Conservation (phyloP, 2,113 vertebrate genomes). For the Cygnus buccinator region DNA sequence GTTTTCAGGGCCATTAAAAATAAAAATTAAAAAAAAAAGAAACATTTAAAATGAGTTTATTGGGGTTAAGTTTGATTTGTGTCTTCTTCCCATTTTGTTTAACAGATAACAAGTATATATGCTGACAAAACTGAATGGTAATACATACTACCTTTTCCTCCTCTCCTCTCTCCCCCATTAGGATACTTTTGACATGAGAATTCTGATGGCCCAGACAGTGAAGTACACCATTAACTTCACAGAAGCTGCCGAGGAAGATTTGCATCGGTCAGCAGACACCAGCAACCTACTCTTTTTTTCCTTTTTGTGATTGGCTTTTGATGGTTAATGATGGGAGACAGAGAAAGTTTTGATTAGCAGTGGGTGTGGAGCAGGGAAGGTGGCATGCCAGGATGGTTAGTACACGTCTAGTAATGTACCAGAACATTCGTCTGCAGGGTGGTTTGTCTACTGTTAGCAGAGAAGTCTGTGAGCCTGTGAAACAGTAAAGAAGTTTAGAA, state of each 20-base stretch:
- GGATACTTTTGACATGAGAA: constrained; percentile 83
- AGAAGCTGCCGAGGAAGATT: constrained; percentile 78
- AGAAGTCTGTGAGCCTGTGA: not conserved
- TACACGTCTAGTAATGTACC: not conserved
- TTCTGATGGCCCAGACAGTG: constrained; percentile 83
- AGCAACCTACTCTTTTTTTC: not conserved
- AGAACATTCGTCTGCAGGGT: not conserved
- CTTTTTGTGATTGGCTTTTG: not conserved
- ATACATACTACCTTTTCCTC: not conserved
- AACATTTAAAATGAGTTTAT: not conserved
- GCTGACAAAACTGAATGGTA: not conserved
- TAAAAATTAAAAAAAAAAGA: not conserved
- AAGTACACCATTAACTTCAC: constrained; percentile 83
- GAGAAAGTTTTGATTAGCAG: not conserved
- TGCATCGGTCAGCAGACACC: constrained; percentile 71
- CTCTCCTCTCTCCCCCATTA: not conserved
- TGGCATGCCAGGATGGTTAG: not conserved
- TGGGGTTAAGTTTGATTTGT: not conserved
- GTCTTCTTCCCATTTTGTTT: not conserved
- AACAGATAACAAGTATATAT: not conserved
- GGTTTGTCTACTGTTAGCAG: not conserved
- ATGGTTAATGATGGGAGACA: not conserved
- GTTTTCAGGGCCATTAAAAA: not conserved
- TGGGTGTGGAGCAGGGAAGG: not conserved
- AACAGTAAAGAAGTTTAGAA: not conserved